These are phyloP conservation scores for Drosophila tropicalis DNA, from an alignment of 1,140 invertebrate species.

Conservation along the genomic window DNA sequence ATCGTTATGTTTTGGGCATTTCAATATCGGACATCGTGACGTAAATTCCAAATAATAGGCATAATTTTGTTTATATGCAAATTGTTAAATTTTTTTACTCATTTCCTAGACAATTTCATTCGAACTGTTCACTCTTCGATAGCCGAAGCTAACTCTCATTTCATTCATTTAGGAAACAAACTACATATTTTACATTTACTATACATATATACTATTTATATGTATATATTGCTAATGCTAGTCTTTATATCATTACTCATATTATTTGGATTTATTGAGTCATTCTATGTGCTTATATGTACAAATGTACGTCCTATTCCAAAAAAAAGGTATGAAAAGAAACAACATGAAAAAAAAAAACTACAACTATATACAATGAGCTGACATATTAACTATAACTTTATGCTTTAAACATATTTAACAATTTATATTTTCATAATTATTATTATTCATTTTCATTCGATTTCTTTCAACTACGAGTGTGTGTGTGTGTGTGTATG, in stretches of 20 bases:
- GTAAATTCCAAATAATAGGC: too few species aligned
- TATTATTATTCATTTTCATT: not conserved
- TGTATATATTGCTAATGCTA: constrained; percentile 2
- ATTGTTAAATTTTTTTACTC: too few species aligned
- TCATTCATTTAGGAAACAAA: not conserved
- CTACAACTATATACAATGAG: not conserved
- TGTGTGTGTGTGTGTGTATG: constrained; percentile 34
- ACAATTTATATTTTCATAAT: not conserved
- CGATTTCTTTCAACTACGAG: not conserved
- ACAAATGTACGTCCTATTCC: not conserved
- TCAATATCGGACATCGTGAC: too few species aligned
- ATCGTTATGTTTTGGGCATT: too few species aligned
- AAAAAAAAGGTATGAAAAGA: not conserved
- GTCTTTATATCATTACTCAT: constrained; percentile 5
- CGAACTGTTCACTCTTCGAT: not conserved
- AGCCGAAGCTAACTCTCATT: not conserved
- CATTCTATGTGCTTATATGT: constrained; percentile 18
- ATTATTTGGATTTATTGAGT: constrained; percentile 5
- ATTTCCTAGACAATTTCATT: too few species aligned
- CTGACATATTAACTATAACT: not conserved
- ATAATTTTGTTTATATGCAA: not conserved
- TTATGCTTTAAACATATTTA: constrained; percentile 1
- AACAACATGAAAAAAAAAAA: not conserved
- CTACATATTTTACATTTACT: constrained; percentile 11
- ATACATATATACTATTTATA: constrained; percentile 23